Evolutionary conservation across 2,888 invertebrate genomes (phyloP).

Genomic region (Oegoconia quadripuncta): DNA sequence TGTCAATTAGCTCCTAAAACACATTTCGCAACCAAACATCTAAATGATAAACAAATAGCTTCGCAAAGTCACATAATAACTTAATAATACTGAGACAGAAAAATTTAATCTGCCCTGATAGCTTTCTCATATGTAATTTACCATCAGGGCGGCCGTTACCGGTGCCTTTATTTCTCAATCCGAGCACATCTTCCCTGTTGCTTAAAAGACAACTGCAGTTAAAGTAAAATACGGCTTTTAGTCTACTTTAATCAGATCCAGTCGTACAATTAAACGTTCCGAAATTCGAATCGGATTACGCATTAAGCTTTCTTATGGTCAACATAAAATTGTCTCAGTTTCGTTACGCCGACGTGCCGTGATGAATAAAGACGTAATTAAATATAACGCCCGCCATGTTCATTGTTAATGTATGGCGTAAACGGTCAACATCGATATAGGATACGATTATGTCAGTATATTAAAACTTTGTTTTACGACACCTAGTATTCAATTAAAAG

Average conservation of each 20-base stretch:
- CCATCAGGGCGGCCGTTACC: slow-evolving; percentile 15
- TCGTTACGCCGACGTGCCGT: slow-evolving; percentile 39
- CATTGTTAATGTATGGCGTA: slow-evolving; percentile 14
- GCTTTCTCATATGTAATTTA: slow-evolving; percentile 29
- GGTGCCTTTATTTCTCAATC: slow-evolving; percentile 37
- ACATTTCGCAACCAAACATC: too few relatives aligned
- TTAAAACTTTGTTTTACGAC: slow-evolving; percentile 20
- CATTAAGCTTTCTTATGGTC: slow-evolving; percentile 52
- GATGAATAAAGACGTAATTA: slow-evolving; percentile 54
- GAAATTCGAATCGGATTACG: slow-evolving; percentile 52
- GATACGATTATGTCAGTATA: slow-evolving; percentile 34
- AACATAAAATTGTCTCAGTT: slow-evolving; percentile 50
- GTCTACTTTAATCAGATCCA: slow-evolving; percentile 40
- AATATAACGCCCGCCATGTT: slow-evolving; percentile 38
- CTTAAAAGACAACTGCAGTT: slow-evolving; percentile 39
- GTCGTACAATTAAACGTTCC: slow-evolving; percentile 45
- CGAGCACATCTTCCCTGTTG: slow-evolving; percentile 33
- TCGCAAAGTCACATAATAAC: slow-evolving; percentile 22
- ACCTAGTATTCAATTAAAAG: slow-evolving; percentile 25
- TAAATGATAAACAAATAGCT: slow-evolving; percentile 18
- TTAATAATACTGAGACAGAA: slow-evolving; percentile 20
- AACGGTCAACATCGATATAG: slow-evolving; percentile 31
- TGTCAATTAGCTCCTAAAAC: too few relatives aligned
- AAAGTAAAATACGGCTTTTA: slow-evolving; percentile 50
- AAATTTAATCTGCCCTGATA: slow-evolving; percentile 29